These are phyloP conservation scores for Acrobasis suavella DNA, from an alignment of 2,888 invertebrate species.

Conservation along the genomic window DNA sequence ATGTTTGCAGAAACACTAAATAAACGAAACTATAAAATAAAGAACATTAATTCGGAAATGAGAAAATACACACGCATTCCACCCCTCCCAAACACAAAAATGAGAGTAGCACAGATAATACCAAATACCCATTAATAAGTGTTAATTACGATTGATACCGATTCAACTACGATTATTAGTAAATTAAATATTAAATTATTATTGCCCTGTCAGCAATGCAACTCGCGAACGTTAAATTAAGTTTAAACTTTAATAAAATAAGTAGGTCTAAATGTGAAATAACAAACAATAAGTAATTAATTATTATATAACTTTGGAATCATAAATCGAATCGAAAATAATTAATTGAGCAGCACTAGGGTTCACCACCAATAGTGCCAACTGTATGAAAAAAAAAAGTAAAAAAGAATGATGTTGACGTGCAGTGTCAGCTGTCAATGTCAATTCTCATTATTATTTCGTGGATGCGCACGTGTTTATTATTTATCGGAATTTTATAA, in stretches of 20 bases:
- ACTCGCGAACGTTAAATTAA: no score
- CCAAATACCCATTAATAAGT: slow-evolving; percentile 38
- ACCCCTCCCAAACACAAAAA: slow-evolving; percentile 80
- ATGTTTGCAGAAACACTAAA: slow-evolving; percentile 57
- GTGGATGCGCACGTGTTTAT: no score
- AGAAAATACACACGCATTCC: slow-evolving; percentile 76
- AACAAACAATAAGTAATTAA: no score
- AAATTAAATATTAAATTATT: no score
- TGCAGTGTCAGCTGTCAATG: no score
- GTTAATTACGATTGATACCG: background rate
- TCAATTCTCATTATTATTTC: no score
- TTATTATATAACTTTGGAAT: background rate
- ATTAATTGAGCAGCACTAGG: background rate
- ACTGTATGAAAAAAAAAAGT: no score
- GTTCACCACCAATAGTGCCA: background rate
- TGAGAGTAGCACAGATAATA: slow-evolving; percentile 65
- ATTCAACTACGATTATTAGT: background rate
- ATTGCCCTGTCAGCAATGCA: no score
- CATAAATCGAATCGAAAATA: background rate
- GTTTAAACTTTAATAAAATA: no score
- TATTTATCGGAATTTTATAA: background rate
- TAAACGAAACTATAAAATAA: slow-evolving; percentile 59
- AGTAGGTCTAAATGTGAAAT: no score
- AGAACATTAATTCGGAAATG: slow-evolving; percentile 65
- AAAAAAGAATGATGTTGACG: no score